Evolutionary conservation across 2,113 vertebrate species (phyloP), one percentile per base, ranked within the genome.

Genomic region (Neolamprologus sp.): DNA sequence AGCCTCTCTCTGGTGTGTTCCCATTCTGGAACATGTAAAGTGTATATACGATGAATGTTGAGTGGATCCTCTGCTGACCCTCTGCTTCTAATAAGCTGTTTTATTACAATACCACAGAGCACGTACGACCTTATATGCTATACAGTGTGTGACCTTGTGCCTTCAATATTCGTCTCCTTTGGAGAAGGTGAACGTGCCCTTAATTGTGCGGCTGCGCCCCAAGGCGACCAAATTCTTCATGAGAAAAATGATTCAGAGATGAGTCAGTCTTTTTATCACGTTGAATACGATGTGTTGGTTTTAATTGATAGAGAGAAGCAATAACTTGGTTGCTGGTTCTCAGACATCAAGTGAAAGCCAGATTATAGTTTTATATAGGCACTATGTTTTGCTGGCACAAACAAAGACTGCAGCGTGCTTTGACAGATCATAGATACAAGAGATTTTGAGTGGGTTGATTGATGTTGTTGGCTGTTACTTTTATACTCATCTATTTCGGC

Each of bases 191-290:
- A 79, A 33, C 45, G 5, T 55, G 10, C 26, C 63, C 47, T 87
- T 80, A 80, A 81, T 83, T 53, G 58, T 85, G 58, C 1, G 10
- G 33, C 42, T 28, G 26, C 53, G 47, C 84, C 86, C 89, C 73
- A 84, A 85, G 86, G 90, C 84, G 33, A 86, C 47, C 21, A 47
- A 26, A 11, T 79, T 82, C 28, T 87, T 83, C 12, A 40, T 47
- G 53, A 30, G 54, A 78, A 63, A 81, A 86, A 42, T 7, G n/a
- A 79, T 89, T 88, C 82, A 65, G 26, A 57, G 53, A 78, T 92
- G 85, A 93, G 45, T 89, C 78, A 87, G 51, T 49, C 9, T 33
- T 80, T 86, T 88, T 63, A 12, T 82, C 10, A n/a, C 11, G 2
- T 35, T 35, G 73, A 83, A 82, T 47, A 47, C 33, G 40, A 57